These are phyloP conservation scores for Apis dorsata DNA, from an alignment of 1,140 invertebrate species.

Conservation along the genomic window DNA sequence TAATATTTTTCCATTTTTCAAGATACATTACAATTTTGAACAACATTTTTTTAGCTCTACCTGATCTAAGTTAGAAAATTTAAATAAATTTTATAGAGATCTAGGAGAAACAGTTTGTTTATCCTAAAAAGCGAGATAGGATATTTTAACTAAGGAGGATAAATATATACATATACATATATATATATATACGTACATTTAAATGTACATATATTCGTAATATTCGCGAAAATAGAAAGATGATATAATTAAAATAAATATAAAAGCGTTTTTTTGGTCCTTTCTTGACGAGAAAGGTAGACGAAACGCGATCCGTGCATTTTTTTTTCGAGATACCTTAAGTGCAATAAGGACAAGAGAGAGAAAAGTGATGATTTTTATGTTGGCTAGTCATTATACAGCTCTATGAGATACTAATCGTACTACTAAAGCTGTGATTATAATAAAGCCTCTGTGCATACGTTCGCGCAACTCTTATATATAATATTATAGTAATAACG, in stretches of 20 bases:
- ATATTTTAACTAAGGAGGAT: no score
- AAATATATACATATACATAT: no score
- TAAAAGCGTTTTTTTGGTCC: not conserved
- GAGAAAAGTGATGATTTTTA: slow-evolving; percentile 74
- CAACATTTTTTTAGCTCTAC: no score
- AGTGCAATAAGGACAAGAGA: slow-evolving; percentile 39
- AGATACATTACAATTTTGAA: no score
- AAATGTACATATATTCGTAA: not conserved
- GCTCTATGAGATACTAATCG: slow-evolving; percentile 74
- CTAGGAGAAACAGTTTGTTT: no score
- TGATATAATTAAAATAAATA: no score
- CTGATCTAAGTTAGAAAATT: no score
- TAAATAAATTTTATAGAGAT: no score
- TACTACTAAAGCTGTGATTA: slow-evolving; percentile 77
- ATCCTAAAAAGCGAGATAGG: no score
- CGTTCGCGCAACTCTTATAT: slow-evolving; percentile 73
- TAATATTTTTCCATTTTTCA: no score
- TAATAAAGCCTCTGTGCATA: slow-evolving; percentile 77
- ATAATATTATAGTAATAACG: slow-evolving; percentile 68
- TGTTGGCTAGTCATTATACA: slow-evolving; percentile 78
- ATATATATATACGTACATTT: not conserved
- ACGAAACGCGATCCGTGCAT: not conserved
- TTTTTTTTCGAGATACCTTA: not conserved
- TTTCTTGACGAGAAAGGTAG: not conserved
- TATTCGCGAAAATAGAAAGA: not conserved